Conservation (phyloP, 2,113 vertebrate species). For the Setophaga coronata region DNA sequence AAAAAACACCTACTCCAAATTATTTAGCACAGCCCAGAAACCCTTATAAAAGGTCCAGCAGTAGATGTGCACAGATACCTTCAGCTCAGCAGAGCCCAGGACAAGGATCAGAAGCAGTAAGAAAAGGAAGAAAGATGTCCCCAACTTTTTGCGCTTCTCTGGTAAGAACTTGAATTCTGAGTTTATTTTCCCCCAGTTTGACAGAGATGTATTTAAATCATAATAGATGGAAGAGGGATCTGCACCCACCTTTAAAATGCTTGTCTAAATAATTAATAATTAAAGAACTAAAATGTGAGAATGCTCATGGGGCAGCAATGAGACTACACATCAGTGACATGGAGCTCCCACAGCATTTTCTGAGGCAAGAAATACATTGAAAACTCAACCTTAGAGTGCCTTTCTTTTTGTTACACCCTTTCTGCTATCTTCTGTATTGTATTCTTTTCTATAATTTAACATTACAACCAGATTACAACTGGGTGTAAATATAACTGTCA, state of each 20-base stretch:
- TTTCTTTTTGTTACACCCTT: not conserved
- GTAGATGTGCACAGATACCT: not conserved
- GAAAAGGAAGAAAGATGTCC: not conserved
- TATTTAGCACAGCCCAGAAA: conserved; percentile 5
- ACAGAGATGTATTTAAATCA: not conserved
- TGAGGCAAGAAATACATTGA: not conserved
- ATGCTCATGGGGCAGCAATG: not conserved
- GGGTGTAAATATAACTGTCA: not conserved
- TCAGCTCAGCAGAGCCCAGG: not conserved
- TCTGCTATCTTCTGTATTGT: not conserved
- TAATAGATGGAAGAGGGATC: not conserved
- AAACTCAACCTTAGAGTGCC: not conserved
- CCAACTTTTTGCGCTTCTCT: not conserved
- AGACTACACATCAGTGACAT: fast-evolving
- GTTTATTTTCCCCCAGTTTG: fast-evolving
- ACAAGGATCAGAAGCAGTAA: not conserved
- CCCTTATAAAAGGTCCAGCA: conserved; percentile 46
- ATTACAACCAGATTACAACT: not conserved
- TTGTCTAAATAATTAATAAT: not conserved
- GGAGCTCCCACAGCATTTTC: not conserved
- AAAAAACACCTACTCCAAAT: conserved; percentile 5
- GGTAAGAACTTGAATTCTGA: conserved; percentile 3
- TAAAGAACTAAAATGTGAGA: not conserved
- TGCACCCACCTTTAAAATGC: not conserved
- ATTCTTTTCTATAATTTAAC: not conserved